Evolutionary conservation across 2,888 invertebrate genomes (phyloP).

Genomic region (Ganaspis brasiliensis): DNA sequence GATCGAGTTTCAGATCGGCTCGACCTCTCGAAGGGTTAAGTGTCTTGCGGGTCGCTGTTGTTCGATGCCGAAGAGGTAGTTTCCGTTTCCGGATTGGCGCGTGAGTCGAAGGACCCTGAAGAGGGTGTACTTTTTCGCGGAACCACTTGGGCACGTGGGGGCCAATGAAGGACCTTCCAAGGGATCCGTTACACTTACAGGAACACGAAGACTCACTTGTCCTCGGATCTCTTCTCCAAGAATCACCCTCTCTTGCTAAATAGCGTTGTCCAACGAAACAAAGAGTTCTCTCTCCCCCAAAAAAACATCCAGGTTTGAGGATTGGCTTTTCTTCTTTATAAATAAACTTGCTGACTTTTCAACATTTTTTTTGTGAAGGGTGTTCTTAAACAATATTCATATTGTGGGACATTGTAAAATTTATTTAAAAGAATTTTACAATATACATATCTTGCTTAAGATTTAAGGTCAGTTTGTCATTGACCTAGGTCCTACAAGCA

Average conservation of each 20-base stretch:
- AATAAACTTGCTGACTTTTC: too few species aligned
- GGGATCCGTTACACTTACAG: slow-evolving; percentile 52
- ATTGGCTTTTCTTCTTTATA: not conserved
- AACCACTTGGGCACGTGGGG: slow-evolving; percentile 78
- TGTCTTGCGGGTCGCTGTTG: slow-evolving; percentile 62
- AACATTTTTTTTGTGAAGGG: too few species aligned
- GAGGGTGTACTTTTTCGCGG: slow-evolving; percentile 70
- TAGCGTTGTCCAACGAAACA: not conserved
- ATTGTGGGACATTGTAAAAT: too few species aligned
- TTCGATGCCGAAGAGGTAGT: slow-evolving; percentile 69
- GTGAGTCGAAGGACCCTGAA: slow-evolving; percentile 70
- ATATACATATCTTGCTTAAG: too few species aligned
- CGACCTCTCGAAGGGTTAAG: slow-evolving; percentile 74
- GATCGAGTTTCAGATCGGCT: slow-evolving; percentile 70
- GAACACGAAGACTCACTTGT: slow-evolving; percentile 57
- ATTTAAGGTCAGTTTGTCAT: too few species aligned
- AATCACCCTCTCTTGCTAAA: slow-evolving; percentile 1
- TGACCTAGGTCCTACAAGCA: too few species aligned
- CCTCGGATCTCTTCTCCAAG: slow-evolving; percentile 32
- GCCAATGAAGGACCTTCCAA: slow-evolving; percentile 69
- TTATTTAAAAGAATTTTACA: too few species aligned
- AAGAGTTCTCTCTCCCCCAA: not conserved
- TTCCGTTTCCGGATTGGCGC: slow-evolving; percentile 79
- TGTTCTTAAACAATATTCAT: too few species aligned
- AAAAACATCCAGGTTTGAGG: not conserved